phyloP scores from a whole-genome alignment of 1,140 invertebrate species.

The Musca domestica region DNA sequence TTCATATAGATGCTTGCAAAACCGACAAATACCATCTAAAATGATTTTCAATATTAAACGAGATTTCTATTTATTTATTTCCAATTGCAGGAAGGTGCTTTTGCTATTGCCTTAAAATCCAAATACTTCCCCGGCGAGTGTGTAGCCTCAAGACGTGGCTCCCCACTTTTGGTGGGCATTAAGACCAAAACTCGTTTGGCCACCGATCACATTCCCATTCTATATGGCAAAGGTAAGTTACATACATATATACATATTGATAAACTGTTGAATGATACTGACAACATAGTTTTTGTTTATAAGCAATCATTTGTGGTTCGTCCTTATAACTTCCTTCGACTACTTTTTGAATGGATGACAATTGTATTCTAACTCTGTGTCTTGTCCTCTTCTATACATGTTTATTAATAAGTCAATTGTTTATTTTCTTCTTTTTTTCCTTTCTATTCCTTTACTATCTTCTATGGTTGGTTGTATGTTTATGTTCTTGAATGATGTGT shows the following conservation, averaged over 20 bases:
- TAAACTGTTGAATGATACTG: background rate
- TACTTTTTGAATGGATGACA: conserved; percentile 3
- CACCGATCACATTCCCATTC: conserved; percentile 96
- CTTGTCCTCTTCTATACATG: background rate
- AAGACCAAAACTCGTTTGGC: conserved; percentile 91
- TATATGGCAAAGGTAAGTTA: conserved; percentile 90
- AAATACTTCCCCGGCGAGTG: conserved; percentile 94
- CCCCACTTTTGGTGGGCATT: conserved; percentile 95
- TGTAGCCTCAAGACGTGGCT: conserved; percentile 93
- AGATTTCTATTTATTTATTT: background rate
- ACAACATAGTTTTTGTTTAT: background rate
- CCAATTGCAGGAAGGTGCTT: conserved; percentile 83
- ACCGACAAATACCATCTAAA: too few relatives aligned
- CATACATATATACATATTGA: background rate
- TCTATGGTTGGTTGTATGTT: too few relatives aligned
- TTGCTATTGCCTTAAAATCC: conserved; percentile 97
- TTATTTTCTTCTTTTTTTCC: background rate
- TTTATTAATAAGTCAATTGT: background rate
- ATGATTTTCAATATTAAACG: too few relatives aligned
- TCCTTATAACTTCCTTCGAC: background rate
- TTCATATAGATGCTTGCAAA: too few relatives aligned
- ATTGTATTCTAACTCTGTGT: background rate
- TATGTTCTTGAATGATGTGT: too few relatives aligned
- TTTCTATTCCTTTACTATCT: background rate
- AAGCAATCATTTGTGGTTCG: background rate